phyloP scores from a whole-genome alignment of 2,888 invertebrate genomes.

The Aelia acuminata region DNA sequence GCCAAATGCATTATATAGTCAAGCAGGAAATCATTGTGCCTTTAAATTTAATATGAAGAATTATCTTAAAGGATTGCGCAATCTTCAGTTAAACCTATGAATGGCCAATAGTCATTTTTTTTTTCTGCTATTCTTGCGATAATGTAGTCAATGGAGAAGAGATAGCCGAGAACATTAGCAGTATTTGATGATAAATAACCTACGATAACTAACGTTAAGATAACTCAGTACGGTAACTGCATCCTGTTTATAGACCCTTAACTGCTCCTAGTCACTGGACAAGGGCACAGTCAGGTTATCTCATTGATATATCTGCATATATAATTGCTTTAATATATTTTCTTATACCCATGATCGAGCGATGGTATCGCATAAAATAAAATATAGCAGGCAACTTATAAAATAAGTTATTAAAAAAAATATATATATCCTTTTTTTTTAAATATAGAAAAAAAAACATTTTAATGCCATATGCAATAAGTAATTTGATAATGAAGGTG shows the following conservation, averaged over 20 bases:
- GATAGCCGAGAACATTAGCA: background rate
- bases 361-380: too few relatives aligned
- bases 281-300: background rate
- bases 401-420: too few relatives aligned
- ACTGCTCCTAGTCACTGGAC: background rate
- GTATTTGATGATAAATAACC: background rate
- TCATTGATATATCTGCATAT: background rate
- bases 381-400: too few relatives aligned
- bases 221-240: background rate
- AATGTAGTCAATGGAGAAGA: background rate
- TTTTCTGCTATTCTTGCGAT: background rate
- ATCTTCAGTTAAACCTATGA: background rate
- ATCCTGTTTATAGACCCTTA: background rate
- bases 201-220: background rate
- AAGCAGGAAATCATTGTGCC: too few relatives aligned
- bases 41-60: too few relatives aligned
- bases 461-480: too few relatives aligned
- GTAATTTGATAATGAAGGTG: too few relatives aligned
- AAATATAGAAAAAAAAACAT: too few relatives aligned
- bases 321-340: background rate
- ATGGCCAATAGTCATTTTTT: background rate
- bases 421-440: too few relatives aligned
- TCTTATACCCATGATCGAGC: too few relatives aligned
- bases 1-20: too few relatives aligned
- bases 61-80: background rate